Evolutionary conservation across 1,140 invertebrate species (phyloP).

Genomic region (Panulirus ornatus): DNA sequence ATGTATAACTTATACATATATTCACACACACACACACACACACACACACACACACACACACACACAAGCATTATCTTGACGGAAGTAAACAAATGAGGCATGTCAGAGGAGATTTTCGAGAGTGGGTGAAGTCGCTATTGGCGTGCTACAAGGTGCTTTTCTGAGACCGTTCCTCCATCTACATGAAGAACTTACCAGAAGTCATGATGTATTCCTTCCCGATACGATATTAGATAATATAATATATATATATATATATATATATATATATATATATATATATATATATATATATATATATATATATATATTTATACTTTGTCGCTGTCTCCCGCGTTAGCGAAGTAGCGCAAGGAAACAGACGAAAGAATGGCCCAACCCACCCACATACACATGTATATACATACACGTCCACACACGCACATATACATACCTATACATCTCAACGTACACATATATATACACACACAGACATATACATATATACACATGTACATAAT

Average conservation of each 20-base stretch:
- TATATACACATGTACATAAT: no score
- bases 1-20: not conserved
- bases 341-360: not conserved
- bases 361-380: not conserved
- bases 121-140: no score
- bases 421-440: not conserved
- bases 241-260: slow-evolving; percentile 4
- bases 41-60: no score
- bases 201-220: not conserved
- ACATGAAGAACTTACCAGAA: no score
- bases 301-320: slow-evolving; percentile 6
- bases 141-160: no score
- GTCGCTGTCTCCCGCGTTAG: no score
- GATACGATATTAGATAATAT: not conserved
- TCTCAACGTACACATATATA: no score
- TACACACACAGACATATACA: not conserved
- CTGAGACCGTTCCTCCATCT: no score
- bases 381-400: no score
- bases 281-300: slow-evolving; percentile 14
- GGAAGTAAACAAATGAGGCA: no score
- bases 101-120: no score
- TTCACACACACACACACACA: slow-evolving; percentile 6
- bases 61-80: slow-evolving; percentile 1
- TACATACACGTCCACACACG: not conserved
- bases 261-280: slow-evolving; percentile 14